phyloP scores from a whole-genome alignment of 2,888 invertebrate genomes.

The Bellardia pandia region DNA sequence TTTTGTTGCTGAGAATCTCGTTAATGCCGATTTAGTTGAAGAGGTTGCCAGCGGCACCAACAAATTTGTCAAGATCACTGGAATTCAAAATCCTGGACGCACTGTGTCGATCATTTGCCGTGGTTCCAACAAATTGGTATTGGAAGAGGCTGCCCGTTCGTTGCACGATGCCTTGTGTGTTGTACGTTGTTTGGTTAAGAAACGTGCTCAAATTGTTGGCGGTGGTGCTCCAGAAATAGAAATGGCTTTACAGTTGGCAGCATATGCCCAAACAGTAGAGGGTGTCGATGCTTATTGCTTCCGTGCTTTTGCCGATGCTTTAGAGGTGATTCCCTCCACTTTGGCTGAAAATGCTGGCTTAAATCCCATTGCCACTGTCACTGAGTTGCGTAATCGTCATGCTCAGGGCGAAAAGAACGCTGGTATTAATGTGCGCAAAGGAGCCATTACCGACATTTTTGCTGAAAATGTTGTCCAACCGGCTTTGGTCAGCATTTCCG shows the following conservation, averaged over 20 bases:
- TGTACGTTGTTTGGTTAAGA: constrained; percentile 97
- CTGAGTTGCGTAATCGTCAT: constrained; percentile 97
- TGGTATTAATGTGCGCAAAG: constrained; percentile 98
- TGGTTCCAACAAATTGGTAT: constrained; percentile 92
- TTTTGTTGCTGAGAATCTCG: constrained; percentile 95
- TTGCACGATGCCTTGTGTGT: constrained; percentile 96
- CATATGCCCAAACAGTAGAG: constrained; percentile 91
- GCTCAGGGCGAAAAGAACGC: constrained; percentile 93
- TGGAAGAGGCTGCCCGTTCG: constrained; percentile 96
- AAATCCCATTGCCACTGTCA: constrained; percentile 97
- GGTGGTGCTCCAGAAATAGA: constrained; percentile 99
- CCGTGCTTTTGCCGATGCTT: constrained; percentile 96
- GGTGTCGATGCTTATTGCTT: constrained; percentile 98
- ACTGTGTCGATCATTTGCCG: constrained; percentile 97
- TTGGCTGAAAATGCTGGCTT: constrained; percentile 94
- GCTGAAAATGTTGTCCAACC: constrained; percentile 99
- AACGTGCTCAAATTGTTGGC: constrained; percentile 95
- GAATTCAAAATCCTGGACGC: constrained; percentile 93
- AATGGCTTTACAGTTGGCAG: constrained; percentile 92
- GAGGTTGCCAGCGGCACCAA: constrained; percentile 95
- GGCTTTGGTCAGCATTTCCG: constrained; percentile 96
- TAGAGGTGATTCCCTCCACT: constrained; percentile 96
- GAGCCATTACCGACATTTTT: constrained; percentile 97
- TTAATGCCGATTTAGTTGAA: constrained; percentile 96
- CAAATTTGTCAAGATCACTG: constrained; percentile 96